A percentile compares a stretch with the other conserved stretches of the same genome.
phyloP scores from a whole-genome alignment of 2,888 invertebrate genomes.

The Marronus borbonicus region DNA sequence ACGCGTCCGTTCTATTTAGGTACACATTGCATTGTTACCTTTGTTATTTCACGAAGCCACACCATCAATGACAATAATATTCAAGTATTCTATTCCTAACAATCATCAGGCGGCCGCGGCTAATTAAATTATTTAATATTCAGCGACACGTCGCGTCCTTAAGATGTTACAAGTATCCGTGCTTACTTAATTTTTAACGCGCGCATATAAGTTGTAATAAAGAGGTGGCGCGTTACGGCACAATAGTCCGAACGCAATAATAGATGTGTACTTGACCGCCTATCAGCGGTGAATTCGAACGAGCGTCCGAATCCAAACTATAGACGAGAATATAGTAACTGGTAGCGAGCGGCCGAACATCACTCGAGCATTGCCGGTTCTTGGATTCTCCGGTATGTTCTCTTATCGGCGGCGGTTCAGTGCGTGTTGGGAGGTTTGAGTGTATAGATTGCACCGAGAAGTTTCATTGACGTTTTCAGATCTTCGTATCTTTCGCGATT shows the following conservation, averaged over 20 bases:
- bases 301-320: constrained; percentile 2
- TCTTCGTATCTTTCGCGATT: too few species aligned
- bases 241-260: constrained; percentile 19
- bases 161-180: constrained; percentile 15
- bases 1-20: too few species aligned
- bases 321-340: neutral
- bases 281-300: constrained; percentile 27
- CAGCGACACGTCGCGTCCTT: constrained; percentile 23
- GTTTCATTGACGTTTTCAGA: neutral
- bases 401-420: neutral
- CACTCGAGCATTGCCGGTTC: neutral
- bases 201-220: neutral
- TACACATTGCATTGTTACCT: too few species aligned
- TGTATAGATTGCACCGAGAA: neutral
- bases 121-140: constrained; percentile 30
- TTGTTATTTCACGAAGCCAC: too few species aligned
- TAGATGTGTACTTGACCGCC: constrained; percentile 34
- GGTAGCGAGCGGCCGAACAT: neutral
- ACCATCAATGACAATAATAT: too few species aligned
- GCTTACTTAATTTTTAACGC: constrained; percentile 6
- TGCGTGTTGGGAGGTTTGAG: neutral
- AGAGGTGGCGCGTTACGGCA: constrained; percentile 13
- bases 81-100: neutral
- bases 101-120: neutral
- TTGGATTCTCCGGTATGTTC: neutral